Conservation (phyloP, 2,113 vertebrate species). For the Hymenochirus boettgeri region DNA sequence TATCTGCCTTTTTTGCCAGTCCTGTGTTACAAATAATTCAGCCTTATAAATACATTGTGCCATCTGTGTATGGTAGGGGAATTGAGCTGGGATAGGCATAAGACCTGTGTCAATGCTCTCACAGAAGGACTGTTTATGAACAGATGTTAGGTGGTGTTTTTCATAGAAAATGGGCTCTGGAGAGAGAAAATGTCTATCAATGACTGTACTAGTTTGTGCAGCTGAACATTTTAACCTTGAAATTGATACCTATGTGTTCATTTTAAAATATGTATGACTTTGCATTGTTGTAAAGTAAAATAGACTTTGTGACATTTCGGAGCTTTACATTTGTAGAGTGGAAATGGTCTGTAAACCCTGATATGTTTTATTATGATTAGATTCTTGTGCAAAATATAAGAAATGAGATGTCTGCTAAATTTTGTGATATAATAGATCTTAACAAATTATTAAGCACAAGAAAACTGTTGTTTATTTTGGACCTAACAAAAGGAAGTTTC, state of each 20-base stretch:
- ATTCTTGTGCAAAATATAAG: too few species aligned
- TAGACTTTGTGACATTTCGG: constrained; percentile 10
- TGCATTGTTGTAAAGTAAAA: not conserved
- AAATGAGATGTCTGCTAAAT: too few species aligned
- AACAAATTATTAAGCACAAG: too few species aligned
- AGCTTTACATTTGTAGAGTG: too few species aligned
- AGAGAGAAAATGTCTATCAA: constrained; percentile 92
- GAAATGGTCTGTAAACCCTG: too few species aligned
- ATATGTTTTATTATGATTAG: too few species aligned
- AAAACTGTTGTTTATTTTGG: too few species aligned
- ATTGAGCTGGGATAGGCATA: constrained; percentile 78
- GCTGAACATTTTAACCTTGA: constrained; percentile 83
- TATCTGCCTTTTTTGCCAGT: constrained; percentile 80
- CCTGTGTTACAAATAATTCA: constrained; percentile 72
- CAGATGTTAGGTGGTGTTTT: constrained; percentile 97
- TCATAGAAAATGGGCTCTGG: constrained; percentile 82
- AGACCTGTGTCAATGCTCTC: constrained; percentile 86
- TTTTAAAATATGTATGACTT: constrained; percentile 48
- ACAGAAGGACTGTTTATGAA: constrained; percentile 95
- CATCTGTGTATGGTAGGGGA: constrained; percentile 95
- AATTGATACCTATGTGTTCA: constrained; percentile 67
- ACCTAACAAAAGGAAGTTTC: too few species aligned
- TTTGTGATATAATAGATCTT: too few species aligned
- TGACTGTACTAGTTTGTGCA: constrained; percentile 73
- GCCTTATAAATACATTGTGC: constrained; percentile 74